A percentile compares a stretch with the other conserved stretches of the same genome.
These are phyloP conservation scores for Dicyrtomina minuta DNA, from an alignment of 2,888 invertebrate genomes.

Conservation along the genomic window DNA sequence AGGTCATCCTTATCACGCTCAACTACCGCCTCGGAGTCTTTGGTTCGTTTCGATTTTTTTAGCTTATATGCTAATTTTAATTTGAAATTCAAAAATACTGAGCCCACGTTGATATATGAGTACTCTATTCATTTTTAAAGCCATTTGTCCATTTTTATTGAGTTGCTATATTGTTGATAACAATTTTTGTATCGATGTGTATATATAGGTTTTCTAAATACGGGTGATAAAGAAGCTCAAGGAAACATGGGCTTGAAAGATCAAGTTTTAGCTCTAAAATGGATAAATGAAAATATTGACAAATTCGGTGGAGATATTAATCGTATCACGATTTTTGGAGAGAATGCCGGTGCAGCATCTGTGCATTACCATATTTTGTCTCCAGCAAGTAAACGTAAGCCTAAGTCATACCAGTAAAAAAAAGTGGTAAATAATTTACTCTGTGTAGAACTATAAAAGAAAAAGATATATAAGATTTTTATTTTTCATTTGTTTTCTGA, in stretches of 20 bases:
- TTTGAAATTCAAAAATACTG: too few species aligned
- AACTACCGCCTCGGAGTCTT: constrained; percentile 46
- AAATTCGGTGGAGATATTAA: constrained; percentile 41
- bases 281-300: constrained; percentile 48
- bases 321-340: constrained; percentile 42
- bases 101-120: too few species aligned
- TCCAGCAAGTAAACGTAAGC: constrained; percentile 43
- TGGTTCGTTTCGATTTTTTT: constrained; percentile 26
- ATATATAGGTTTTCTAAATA: constrained; percentile 41
- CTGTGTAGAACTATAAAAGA: too few species aligned
- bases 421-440: neutral
- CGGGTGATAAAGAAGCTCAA: constrained; percentile 35
- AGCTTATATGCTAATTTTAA: neutral
- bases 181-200: too few species aligned
- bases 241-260: constrained; percentile 46
- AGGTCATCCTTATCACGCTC: constrained; percentile 48
- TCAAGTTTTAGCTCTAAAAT: constrained; percentile 48
- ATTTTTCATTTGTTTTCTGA: neutral
- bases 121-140: too few species aligned
- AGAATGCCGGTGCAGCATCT: constrained; percentile 41
- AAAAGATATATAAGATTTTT: neutral
- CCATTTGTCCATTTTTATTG: too few species aligned
- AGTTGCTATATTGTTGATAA: too few species aligned
- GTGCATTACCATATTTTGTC: constrained; percentile 50
- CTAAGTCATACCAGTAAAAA: neutral